phyloP scores from a whole-genome alignment of 2,113 vertebrate species.

The Plecotus auritus region DNA sequence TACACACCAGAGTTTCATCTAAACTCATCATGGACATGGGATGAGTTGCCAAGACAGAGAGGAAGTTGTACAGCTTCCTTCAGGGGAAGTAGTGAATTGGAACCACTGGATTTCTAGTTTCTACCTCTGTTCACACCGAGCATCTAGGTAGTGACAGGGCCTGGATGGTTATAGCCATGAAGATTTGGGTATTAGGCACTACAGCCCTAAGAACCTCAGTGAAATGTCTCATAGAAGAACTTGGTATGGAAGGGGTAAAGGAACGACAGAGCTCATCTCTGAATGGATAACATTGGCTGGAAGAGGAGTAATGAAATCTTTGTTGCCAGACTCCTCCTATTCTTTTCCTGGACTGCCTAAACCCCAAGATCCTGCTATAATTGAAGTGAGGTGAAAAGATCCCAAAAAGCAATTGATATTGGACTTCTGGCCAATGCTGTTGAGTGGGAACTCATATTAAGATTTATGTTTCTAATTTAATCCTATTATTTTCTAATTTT shows the following conservation, averaged over 20 bases:
- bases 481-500: neutral
- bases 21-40: neutral
- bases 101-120: neutral
- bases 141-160: neutral
- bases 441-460: neutral
- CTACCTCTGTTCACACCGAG: neutral
- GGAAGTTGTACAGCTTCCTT: neutral
- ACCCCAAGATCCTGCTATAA: neutral
- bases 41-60: neutral
- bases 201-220: neutral
- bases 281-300: neutral
- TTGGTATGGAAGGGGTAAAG: neutral
- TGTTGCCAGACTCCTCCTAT: neutral
- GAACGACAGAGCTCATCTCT: neutral
- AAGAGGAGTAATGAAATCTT: neutral
- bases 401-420: neutral
- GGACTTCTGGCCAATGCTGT: neutral
- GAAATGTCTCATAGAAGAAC: neutral
- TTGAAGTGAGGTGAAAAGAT: neutral
- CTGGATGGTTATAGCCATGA: neutral
- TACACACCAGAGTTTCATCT: neutral
- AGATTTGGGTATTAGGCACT: neutral
- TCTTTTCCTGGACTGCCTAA: neutral
- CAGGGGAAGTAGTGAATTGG: neutral
- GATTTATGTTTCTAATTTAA: slow-evolving; percentile 28